Evolutionary conservation across 2,888 invertebrate genomes (phyloP), one percentile per base, ranked within the genome.

Genomic region (Amphipoea oculea): DNA sequence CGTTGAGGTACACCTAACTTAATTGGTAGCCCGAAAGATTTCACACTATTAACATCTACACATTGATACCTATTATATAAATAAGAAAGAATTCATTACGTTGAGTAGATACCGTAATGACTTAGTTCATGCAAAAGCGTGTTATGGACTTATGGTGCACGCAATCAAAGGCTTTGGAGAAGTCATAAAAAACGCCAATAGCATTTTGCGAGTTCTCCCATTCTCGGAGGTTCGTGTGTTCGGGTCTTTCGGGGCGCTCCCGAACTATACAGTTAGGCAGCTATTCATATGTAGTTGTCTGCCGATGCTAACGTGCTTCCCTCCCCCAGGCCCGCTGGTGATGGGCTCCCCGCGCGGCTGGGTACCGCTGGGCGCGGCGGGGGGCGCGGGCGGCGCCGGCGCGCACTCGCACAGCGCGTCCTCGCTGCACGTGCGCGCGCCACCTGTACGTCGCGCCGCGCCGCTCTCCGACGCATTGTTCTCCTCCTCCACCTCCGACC

Each of bases 401-500:
- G 89, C 89, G 86, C 67, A 36, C 11, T 29, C 71, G 57, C 51
- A 23, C 70, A 91, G 91, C 1, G 91, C 93, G 48, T 92, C 92
- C 17, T 91, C 93, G 74, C 90, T 92, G 86, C 91, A 89, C 89
- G 90, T n/a, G 74, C 82, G 42, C 77, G 88, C 88, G 85, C 89
- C 88, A 75, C 89, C 80, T 78, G 89, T 78, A 81, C 88, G 71
- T 73, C 87, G 79, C 79, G 63, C 75, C 78, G 91, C 90, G 73
- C 92, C 93, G 62, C 93, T 93, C 11, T 84, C 90, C 36, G 93
- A 92, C 90, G 92, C 93, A 60, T 91, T 93, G 14, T 91, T 93
- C 90, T 92, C 92, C 23, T 91, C 94, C 78, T 96, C 96, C 88
- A 95, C 96, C 1, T 94, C 96, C 0, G 96, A 96, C 83, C 89